Evolutionary conservation across 2,113 vertebrate genomes (phyloP), one percentile per base, ranked within the genome.

Genomic region (Toxostoma redivivum): DNA sequence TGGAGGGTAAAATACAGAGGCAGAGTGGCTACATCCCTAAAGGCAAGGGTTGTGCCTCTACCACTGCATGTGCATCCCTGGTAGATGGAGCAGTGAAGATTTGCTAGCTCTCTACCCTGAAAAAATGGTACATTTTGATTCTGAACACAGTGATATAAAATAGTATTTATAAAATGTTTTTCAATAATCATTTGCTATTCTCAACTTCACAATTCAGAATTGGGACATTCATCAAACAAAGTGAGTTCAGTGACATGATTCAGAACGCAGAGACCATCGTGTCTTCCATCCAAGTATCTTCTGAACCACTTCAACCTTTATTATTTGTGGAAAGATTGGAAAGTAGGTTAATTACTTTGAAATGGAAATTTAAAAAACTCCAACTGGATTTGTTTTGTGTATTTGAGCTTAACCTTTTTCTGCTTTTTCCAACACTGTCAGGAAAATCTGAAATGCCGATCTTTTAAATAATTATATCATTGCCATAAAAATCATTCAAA

Each of bases 371-470:
- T 5, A 90, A 94, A 79, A 95, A 96, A 97, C 70, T 60, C 27
- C 33, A 35, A 27, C 38, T 95, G 71, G 74, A 92, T 92, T 93
- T 42, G 12, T 94, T 94, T 95, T 90, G 60, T 90, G 15, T 88
- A 81, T 91, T 95, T 89, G 54, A 77, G 38, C 81, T 93, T 97
- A 96, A 97, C 35, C 54, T 94, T 95, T 80, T 96, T 84, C 72
- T 95, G 28, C 45, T 94, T 89, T 97, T 97, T 96, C 85, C 85
- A 96, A 93, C 64, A 77, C 60, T 95, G 67, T 93, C 93, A 96
- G 91, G 93, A 97, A 98, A 97, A 97, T 96, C 86, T 94, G 92
- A 97, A 97, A 97, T 95, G 80, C n/a, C 80, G 94, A 0, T 71
- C 81, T 95, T 97, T 95, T 86, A 94, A 85, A 79, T 95, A 95